Evolutionary conservation across 2,113 vertebrate genomes (phyloP), one percentile per base, ranked within the genome.

Genomic region (Noturus placidus): DNA sequence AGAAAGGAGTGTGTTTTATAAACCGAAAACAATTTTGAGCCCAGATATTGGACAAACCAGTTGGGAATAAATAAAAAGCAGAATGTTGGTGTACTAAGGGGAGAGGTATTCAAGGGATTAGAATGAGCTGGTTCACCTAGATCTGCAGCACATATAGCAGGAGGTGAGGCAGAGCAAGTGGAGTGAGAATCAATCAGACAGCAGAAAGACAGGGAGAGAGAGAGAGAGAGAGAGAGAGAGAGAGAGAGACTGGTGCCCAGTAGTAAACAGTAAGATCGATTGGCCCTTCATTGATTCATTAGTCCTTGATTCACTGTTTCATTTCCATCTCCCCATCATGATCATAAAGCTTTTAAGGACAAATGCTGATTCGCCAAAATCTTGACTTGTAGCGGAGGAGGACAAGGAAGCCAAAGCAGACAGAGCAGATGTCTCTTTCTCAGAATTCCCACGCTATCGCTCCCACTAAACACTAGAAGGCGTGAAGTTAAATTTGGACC

Each of bases 121-220:
- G 54, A 81, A 54, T 57, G 52, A 84, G 13, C n/a, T 33, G 8
- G 74, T 10, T 81, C 63, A 56, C 25, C 86, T 83, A 3, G 87
- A 88, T 85, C 77, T 86, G 42, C 46, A 70, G 89, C 74, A 91
- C 89, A 59, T 90, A 85, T 57, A 79, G 85, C 10, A 84, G 88
- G 78, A 61, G 65, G 46, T 15, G 56, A 87, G 50, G 35, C 70
- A 78, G 81, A 67, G 52, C 35, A 59, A 69, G 8, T 54, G 67
- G 30, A 80, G 77, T 69, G 84, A 63, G 38, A 6, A 84, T 87
- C 82, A 86, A 84, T 87, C 80, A 86, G 54, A 56, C 61, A 87
- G 82, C 25, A 86, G 33, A 54, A 19, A 82, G 82, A 4, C 20
- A 65, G 69, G 84, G 25, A 65, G 54, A 82, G 8, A 50, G 46